These are phyloP conservation scores for Felis catus DNA, from an alignment of 2,113 vertebrate species.

Conservation along the genomic window DNA sequence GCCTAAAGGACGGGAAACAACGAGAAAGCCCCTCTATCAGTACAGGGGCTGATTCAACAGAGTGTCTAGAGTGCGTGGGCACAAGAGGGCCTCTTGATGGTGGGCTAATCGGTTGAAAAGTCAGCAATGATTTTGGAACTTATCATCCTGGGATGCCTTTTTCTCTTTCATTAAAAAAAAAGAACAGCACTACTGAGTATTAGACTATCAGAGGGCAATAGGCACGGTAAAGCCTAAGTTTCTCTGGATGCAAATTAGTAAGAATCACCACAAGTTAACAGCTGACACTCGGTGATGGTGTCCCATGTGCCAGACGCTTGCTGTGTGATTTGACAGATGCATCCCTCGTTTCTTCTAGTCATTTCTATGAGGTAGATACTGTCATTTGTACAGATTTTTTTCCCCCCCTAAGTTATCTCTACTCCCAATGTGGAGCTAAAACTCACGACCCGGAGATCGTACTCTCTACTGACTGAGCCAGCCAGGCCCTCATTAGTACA, in stretches of 20 bases:
- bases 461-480: too few relatives aligned
- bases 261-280: background rate
- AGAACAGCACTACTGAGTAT: background rate
- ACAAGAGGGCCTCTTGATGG: background rate
- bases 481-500: background rate
- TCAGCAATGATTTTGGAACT: background rate
- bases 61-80: too few relatives aligned
- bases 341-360: background rate
- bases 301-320: background rate
- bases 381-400: background rate
- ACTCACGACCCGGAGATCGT: too few relatives aligned
- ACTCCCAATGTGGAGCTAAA: too few relatives aligned
- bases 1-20: conserved; percentile 52
- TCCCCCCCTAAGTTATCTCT: too few relatives aligned
- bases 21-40: background rate
- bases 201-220: background rate
- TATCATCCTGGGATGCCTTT: background rate
- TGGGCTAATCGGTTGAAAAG: background rate
- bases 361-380: background rate
- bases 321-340: rapidly evolving
- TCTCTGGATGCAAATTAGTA: background rate
- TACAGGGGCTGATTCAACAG: background rate
- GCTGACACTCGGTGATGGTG: background rate
- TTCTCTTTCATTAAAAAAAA: background rate
- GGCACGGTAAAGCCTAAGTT: background rate